Evolutionary conservation across 1,140 invertebrate genomes (phyloP).

Genomic region (Drosophila leontia): DNA sequence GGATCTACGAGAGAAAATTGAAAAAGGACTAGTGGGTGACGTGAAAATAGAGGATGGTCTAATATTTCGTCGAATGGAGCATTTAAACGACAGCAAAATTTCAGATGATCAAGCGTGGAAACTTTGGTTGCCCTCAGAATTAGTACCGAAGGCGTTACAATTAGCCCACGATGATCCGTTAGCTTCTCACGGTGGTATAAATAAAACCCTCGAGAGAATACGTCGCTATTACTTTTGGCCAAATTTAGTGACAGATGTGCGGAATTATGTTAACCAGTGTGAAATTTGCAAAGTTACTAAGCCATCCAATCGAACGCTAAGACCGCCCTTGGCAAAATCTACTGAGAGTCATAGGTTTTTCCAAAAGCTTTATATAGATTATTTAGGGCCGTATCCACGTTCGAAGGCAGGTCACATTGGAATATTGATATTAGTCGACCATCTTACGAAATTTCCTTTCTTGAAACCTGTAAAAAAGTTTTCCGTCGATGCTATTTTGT

Average conservation of each 20-base stretch:
- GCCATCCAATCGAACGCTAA: no score
- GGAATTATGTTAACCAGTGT: no score
- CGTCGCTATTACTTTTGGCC: neutral
- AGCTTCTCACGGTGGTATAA: neutral
- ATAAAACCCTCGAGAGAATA: slow-evolving; percentile 6
- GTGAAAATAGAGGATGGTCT: neutral
- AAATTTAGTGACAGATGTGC: no score
- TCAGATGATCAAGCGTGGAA: neutral
- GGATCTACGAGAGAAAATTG: no score
- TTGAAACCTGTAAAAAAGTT: neutral
- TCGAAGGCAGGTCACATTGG: neutral
- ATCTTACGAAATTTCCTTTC: neutral
- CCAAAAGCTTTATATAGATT: neutral
- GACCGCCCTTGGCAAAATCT: slow-evolving; percentile 6
- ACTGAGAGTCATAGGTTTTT: neutral
- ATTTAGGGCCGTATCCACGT: neutral
- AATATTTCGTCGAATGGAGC: neutral
- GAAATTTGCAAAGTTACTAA: no score
- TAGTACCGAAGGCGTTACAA: neutral
- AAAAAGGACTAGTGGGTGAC: no score
- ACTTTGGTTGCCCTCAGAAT: neutral
- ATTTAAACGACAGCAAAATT: neutral
- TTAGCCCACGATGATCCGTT: slow-evolving; percentile 1
- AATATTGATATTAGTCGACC: neutral
- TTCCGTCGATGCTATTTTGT: no score